Evolutionary conservation across 1,140 invertebrate species (phyloP).

Genomic region (Oncopodura yosiiana): DNA sequence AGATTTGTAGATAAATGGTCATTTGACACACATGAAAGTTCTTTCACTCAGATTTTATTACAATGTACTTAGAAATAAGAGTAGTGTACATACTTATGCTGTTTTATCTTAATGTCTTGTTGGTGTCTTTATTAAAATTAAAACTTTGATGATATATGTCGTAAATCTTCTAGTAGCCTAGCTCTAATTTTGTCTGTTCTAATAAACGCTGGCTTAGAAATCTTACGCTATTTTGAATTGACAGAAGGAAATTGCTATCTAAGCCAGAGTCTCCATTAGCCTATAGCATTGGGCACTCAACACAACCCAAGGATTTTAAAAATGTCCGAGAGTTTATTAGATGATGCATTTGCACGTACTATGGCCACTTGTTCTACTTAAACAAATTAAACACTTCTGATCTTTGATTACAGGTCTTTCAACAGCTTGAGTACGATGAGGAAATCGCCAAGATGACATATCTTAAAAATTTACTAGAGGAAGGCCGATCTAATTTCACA

Average conservation of each 20-base stretch:
- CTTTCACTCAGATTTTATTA: no score
- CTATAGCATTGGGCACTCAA: no score
- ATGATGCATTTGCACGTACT: not conserved
- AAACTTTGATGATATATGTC: not conserved
- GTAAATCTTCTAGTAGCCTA: not conserved
- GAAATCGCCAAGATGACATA: slow-evolving; percentile 52
- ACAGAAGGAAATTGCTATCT: no score
- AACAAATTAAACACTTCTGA: not conserved
- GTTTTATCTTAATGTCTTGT: no score
- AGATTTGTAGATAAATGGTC: no score
- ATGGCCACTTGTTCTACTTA: not conserved
- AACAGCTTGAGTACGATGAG: slow-evolving; percentile 58
- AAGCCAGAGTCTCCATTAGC: no score
- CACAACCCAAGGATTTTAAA: not conserved
- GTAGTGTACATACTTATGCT: no score
- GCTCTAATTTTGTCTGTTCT: not conserved
- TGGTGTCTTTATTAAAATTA: not conserved
- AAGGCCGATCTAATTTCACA: slow-evolving; percentile 40
- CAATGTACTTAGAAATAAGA: no score
- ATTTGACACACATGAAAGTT: no score
- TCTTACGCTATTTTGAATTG: no score
- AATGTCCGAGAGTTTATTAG: not conserved
- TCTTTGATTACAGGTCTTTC: slow-evolving; percentile 53
- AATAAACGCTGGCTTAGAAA: no score
- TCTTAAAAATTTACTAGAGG: slow-evolving; percentile 45